A percentile compares a stretch with the other conserved stretches of the same genome.
Evolutionary conservation across 2,797 vertebrate species (phyloP).

Genomic region (Hypotaenidia philippensis): DNA sequence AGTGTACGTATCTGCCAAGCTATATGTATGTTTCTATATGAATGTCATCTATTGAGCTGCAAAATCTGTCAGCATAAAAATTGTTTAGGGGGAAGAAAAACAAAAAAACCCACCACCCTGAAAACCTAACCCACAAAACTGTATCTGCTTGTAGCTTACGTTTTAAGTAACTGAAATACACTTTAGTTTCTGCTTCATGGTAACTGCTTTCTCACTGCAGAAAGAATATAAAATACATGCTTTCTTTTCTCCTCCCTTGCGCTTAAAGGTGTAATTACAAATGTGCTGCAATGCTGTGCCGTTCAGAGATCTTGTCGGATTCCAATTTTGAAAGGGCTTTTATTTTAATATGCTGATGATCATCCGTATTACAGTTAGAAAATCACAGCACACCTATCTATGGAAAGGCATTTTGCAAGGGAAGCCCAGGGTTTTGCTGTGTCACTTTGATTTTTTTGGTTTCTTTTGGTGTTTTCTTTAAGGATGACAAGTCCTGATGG

Average conservation of each 20-base stretch:
- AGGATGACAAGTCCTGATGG: neutral
- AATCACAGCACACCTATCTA: neutral
- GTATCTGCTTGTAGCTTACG: neutral
- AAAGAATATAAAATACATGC: neutral
- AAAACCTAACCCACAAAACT: neutral
- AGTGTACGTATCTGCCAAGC: neutral
- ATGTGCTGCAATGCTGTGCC: neutral
- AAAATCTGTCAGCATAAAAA: neutral
- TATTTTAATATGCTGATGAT: neutral
- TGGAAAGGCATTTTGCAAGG: neutral
- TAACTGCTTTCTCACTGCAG: neutral
- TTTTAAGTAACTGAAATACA: neutral
- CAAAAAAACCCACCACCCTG: no score
- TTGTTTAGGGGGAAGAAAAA: neutral
- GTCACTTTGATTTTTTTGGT: neutral
- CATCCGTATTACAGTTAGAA: neutral
- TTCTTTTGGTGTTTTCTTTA: neutral
- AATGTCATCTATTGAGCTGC: neutral
- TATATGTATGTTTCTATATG: neutral
- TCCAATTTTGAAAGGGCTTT: neutral
- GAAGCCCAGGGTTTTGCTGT: conserved; percentile 5
- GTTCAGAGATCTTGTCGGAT: neutral
- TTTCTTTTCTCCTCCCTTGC: neutral
- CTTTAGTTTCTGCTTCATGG: neutral
- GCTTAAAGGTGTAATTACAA: neutral